Evolutionary conservation across 2,113 vertebrate genomes (phyloP).

Genomic region (Dendrocopos noguchii): DNA sequence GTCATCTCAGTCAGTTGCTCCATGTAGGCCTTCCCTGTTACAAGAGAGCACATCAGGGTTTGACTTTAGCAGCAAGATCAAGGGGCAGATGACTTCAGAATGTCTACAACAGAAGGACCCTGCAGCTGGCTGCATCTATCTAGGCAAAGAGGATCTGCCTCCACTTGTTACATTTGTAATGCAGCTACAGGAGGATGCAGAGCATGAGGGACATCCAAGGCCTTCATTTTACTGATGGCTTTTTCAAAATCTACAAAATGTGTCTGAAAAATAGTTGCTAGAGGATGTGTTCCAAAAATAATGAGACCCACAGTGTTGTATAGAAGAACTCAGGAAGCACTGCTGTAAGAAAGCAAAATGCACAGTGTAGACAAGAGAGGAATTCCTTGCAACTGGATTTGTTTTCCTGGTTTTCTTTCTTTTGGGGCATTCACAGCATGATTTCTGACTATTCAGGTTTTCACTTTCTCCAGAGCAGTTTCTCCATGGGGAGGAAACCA

Average conservation of each 20-base stretch:
- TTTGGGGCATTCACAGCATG: slow-evolving; percentile 44
- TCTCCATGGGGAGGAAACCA: slow-evolving; percentile 63
- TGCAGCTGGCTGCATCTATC: background rate
- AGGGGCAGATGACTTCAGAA: background rate
- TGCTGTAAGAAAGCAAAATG: slow-evolving; percentile 50
- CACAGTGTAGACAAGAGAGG: background rate
- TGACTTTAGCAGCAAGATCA: background rate
- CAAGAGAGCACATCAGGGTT: slow-evolving; percentile 11
- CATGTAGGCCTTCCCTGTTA: slow-evolving; percentile 80
- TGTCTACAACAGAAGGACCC: background rate
- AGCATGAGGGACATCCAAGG: background rate
- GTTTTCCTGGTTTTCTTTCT: background rate
- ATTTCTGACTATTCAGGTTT: slow-evolving; percentile 64
- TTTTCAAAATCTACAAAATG: slow-evolving; percentile 1
- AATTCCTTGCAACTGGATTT: slow-evolving; percentile 22
- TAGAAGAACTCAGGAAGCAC: background rate
- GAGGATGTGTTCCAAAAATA: background rate
- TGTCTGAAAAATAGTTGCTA: background rate
- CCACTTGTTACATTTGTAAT: background rate
- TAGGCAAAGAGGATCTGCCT: background rate
- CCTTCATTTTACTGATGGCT: background rate
- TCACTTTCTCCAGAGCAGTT: slow-evolving; percentile 54
- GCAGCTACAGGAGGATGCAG: background rate
- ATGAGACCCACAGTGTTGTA: background rate
- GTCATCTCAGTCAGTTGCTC: slow-evolving; percentile 91